These are phyloP conservation scores for Phoxinus dragarum DNA, from an alignment of 2,797 vertebrate species.

Conservation along the genomic window DNA sequence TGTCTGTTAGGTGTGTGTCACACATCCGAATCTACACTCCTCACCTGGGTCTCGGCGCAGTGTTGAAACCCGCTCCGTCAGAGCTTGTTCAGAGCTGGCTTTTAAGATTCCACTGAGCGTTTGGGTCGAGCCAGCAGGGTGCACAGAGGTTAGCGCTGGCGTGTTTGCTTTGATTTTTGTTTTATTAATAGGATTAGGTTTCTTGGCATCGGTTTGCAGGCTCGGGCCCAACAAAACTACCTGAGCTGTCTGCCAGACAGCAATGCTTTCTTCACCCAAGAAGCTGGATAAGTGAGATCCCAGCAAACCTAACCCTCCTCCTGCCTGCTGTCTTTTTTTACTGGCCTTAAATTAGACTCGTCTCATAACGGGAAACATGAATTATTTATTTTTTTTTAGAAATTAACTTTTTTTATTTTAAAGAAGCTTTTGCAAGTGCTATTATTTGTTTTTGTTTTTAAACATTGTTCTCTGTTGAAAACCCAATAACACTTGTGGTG, in stretches of 20 bases:
- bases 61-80: constrained; percentile 58
- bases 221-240: constrained; percentile 64
- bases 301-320: constrained; percentile 23
- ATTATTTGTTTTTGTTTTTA: too few relatives aligned
- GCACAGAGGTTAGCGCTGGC: constrained; percentile 56
- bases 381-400: too few relatives aligned
- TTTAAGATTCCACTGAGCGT: constrained; percentile 56
- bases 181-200: constrained; percentile 76
- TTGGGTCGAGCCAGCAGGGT: constrained; percentile 39
- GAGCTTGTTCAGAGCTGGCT: constrained; percentile 57
- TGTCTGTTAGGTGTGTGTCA: constrained; percentile 11
- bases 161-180: constrained; percentile 71
- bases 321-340: neutral
- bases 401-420: too few relatives aligned
- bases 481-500: too few relatives aligned
- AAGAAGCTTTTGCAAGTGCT: too few relatives aligned
- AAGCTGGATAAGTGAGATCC: constrained; percentile 52
- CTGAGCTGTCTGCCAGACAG: constrained; percentile 64
- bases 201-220: constrained; percentile 51
- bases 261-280: constrained; percentile 57
- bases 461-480: too few relatives aligned
- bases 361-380: constrained; percentile 14
- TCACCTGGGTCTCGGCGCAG: constrained; percentile 50
- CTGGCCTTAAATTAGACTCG: constrained; percentile 16
- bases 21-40: constrained; percentile 28